These are phyloP conservation scores for Butastur rufipennis DNA, from an alignment of 2,113 vertebrate genomes.

Conservation along the genomic window DNA sequence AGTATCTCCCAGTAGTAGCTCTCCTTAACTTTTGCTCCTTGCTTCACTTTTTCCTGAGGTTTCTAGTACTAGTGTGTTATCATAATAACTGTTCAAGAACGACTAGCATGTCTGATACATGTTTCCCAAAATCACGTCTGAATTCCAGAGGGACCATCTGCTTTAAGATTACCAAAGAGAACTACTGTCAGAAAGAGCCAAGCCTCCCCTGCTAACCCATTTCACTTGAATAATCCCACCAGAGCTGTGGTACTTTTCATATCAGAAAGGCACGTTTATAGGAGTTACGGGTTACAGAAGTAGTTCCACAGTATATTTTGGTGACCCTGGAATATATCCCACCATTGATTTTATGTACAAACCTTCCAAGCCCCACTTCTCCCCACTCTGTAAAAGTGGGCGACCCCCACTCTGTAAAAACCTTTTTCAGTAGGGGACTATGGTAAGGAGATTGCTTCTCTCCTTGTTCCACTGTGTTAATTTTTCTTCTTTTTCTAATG, in stretches of 20 bases:
- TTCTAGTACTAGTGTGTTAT: background rate
- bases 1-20: background rate
- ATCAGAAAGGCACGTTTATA: background rate
- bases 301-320: background rate
- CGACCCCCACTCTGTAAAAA: background rate
- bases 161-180: background rate
- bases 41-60: background rate
- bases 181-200: background rate
- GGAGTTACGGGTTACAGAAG: background rate
- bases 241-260: background rate
- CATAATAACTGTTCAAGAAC: background rate
- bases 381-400: background rate
- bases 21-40: background rate
- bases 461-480: background rate
- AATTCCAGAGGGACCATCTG: background rate
- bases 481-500: background rate
- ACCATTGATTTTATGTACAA: background rate
- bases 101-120: background rate
- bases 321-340: conserved; percentile 26
- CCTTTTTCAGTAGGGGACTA: background rate
- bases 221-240: background rate
- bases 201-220: background rate
- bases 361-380: background rate
- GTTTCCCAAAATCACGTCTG: background rate
- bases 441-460: background rate